These are phyloP conservation scores for Lacerta bilineata DNA, from an alignment of 2,797 vertebrate species.

Conservation along the genomic window DNA sequence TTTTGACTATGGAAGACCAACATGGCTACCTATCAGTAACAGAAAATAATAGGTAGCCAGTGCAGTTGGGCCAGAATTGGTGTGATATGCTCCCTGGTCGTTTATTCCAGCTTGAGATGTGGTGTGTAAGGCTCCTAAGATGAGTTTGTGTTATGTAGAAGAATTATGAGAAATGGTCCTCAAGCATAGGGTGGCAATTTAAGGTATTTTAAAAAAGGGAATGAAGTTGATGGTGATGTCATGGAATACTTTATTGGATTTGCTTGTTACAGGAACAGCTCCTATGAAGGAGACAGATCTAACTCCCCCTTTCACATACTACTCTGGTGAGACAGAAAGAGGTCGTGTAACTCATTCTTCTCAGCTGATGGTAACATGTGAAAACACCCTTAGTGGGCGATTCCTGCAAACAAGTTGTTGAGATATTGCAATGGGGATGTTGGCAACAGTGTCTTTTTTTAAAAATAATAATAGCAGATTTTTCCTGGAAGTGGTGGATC, in stretches of 20 bases:
- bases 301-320: neutral
- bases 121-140: neutral
- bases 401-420: too few relatives aligned
- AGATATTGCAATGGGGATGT: too few relatives aligned
- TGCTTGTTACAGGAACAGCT: neutral
- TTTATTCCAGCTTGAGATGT: too few relatives aligned
- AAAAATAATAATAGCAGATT: too few relatives aligned
- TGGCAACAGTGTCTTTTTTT: too few relatives aligned
- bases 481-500: too few relatives aligned
- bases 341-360: neutral
- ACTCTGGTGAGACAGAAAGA: neutral
- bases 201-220: conserved; percentile 5
- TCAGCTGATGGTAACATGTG: neutral
- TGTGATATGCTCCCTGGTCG: too few relatives aligned
- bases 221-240: neutral
- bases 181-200: neutral
- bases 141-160: neutral
- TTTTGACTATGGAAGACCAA: too few relatives aligned
- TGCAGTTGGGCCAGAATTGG: too few relatives aligned
- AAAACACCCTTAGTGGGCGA: neutral
- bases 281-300: neutral
- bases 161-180: neutral
- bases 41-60: too few relatives aligned
- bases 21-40: too few relatives aligned
- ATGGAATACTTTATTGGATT: neutral